These are phyloP conservation scores for Habrosyne pyritoides DNA, from an alignment of 2,888 invertebrate genomes.

Conservation along the genomic window DNA sequence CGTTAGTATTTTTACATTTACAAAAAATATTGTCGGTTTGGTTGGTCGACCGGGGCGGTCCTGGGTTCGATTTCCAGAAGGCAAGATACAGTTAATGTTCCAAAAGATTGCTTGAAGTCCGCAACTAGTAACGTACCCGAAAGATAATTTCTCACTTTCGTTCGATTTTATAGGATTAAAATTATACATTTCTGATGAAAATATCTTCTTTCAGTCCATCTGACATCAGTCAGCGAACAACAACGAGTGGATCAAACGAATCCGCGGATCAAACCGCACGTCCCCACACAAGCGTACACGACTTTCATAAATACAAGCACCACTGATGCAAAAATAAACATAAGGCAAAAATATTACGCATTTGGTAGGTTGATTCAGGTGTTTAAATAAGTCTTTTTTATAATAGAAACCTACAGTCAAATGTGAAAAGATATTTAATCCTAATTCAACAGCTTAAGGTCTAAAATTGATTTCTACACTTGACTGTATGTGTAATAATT, in stretches of 20 bases:
- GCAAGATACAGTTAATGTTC: too few species aligned
- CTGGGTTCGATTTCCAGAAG: too few species aligned
- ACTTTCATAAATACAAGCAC: conserved; percentile 34
- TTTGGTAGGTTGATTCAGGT: not conserved
- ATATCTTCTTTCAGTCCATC: conserved; percentile 50
- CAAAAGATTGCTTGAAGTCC: too few species aligned
- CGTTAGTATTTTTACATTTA: conserved; percentile 47
- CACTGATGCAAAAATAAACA: conserved; percentile 13
- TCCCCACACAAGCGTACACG: conserved; percentile 71
- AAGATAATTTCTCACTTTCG: too few species aligned
- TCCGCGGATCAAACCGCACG: conserved; percentile 74
- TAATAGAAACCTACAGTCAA: not conserved
- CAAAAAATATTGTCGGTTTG: too few species aligned
- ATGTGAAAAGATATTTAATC: not conserved
- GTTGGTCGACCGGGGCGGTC: too few species aligned
- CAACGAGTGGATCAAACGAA: conserved; percentile 68
- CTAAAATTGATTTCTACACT: not conserved
- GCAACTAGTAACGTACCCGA: too few species aligned
- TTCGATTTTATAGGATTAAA: too few species aligned
- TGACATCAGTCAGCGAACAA: conserved; percentile 59
- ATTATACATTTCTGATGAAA: not conserved
- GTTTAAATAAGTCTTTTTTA: not conserved
- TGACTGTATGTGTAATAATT: not conserved
- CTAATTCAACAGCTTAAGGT: not conserved
- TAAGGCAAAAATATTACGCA: conserved; percentile 9